A percentile compares a stretch with the other conserved stretches of the same genome.
phyloP scores from a whole-genome alignment of 2,113 vertebrate species.

The Neogale vison region DNA sequence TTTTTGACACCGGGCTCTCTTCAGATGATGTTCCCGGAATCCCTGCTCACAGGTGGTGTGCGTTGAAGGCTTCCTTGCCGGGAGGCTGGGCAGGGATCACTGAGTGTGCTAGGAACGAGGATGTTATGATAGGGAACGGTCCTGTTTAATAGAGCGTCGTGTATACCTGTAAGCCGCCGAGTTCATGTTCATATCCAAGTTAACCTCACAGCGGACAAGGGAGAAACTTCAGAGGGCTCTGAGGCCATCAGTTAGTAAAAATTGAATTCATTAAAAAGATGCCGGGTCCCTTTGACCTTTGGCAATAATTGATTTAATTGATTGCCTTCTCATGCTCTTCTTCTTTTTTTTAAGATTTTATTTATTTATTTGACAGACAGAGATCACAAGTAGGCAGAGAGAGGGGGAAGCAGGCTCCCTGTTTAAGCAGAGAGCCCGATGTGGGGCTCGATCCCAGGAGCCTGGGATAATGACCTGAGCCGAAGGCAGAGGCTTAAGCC shows the following conservation, averaged over 20 bases:
- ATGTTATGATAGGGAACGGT: not conserved
- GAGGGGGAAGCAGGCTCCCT: too few relatives aligned
- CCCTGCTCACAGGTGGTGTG: not conserved
- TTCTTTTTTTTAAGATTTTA: too few relatives aligned
- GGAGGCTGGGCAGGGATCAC: not conserved
- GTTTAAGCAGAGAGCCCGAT: too few relatives aligned
- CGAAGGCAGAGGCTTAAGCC: too few relatives aligned
- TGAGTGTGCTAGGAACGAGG: too few relatives aligned
- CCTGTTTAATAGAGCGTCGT: not conserved
- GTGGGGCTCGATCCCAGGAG: too few relatives aligned
- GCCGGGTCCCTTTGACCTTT: not conserved
- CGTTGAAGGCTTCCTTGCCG: not conserved
- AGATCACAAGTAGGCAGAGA: too few relatives aligned
- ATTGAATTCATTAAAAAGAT: not conserved
- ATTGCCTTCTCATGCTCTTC: not conserved
- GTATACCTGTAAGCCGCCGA: too few relatives aligned
- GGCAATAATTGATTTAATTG: not conserved
- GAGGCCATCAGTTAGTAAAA: not conserved
- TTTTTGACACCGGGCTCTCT: conserved; percentile 71
- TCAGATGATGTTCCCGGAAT: conserved; percentile 30
- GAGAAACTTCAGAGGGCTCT: not conserved
- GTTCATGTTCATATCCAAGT: not conserved
- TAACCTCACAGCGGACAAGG: not conserved
- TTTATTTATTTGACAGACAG: too few relatives aligned
- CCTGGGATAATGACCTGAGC: too few relatives aligned